Conservation (phyloP, 64 coral and sea anemone genomes). For the Pocillopora verrucosa region DNA sequence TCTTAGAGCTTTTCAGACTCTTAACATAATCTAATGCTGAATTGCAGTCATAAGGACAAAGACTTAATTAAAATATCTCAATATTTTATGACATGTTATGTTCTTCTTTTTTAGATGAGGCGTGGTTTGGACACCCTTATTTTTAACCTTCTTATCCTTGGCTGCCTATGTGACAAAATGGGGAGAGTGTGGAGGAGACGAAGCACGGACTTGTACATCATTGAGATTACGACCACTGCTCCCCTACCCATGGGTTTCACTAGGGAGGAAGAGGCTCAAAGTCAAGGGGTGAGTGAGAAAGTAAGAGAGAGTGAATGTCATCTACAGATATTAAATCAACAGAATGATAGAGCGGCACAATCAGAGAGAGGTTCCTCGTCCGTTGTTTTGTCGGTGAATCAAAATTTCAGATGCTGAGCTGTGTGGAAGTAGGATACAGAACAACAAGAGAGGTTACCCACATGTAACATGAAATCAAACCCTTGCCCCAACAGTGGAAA, state of each 20-base stretch:
- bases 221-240: constrained; percentile 66
- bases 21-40: no score
- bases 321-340: no score
- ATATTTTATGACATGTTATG: background rate
- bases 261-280: background rate
- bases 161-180: constrained; percentile 57
- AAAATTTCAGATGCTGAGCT: no score
- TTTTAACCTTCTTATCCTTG: constrained; percentile 80
- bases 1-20: no score
- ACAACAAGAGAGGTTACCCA: no score
- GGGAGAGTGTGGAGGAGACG: constrained; percentile 82
- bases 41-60: no score
- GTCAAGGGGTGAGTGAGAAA: background rate
- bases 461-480: no score
- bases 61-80: no score
- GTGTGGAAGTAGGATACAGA: no score
- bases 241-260: constrained; percentile 18
- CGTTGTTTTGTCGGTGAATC: no score
- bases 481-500: no score
- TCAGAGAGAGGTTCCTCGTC: background rate
- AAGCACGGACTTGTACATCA: constrained; percentile 74
- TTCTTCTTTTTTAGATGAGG: constrained; percentile 40
- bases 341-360: background rate
- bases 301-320: no score
- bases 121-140: constrained; percentile 71